Evolutionary conservation across 2,797 vertebrate genomes (phyloP), one percentile per base, ranked within the genome.

Genomic region (Periophthalmus magnuspinnatus): DNA sequence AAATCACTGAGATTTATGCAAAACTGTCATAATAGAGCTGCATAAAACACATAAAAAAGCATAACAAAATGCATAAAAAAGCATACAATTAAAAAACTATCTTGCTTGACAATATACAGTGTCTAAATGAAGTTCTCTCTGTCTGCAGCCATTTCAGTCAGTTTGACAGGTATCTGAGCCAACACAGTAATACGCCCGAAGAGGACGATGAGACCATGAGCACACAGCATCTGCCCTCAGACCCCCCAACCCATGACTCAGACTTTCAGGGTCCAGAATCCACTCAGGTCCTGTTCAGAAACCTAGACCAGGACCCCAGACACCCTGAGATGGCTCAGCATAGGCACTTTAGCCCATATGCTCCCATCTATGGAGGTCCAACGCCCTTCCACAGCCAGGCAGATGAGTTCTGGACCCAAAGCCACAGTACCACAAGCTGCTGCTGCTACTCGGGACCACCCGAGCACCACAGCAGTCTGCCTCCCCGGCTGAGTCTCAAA

Each of bases 151-250:
- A 79, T 64, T 32, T 68, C 78, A 78, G 70, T 48, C 73, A 72
- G 45, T 77, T 79, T 74, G 74, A 71, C 41, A 77, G 72, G 54
- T 68, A 59, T 81, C 50, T 58, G 13, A 67, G 68, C 74, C 71
- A 69, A 38, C 80, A 66, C 11, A 65, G 65, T 56, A 94, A 93
- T 79, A 86, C 87, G 0, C 93, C 93, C 0, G 90, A 94, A 68
- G 93, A 94, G 81, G 91, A 94, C 64, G 91, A 93, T 81, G 92
- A 95, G 72, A 93, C 89, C 69, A 91, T 94, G 91, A 93, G 86
- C 78, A 73, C 74, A 1, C 66, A 47, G 38, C 34, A 5, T 10
- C 33, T 0, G 55, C 48, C 45, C 56, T 22, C 22, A 62, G 68
- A 60, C 33, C 19, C 28, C 28, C 0, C 0, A 34, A 57, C 65